Conservation (phyloP, 2,888 invertebrate species). For the Monopis laevigella region DNA sequence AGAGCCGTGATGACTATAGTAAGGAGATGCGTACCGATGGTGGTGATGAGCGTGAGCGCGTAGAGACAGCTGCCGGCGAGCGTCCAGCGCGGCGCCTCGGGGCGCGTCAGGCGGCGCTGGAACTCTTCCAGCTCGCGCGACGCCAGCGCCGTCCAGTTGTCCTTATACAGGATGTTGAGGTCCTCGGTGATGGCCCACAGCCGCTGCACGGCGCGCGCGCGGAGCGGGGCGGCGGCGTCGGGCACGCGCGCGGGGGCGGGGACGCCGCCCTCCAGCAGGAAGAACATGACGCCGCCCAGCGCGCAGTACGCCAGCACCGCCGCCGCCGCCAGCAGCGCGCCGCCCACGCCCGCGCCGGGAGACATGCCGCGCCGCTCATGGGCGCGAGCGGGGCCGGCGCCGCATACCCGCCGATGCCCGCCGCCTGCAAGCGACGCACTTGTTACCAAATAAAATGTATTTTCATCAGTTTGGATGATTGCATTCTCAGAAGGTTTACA, state of each 20-base stretch:
- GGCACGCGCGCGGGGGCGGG: conserved; percentile 70
- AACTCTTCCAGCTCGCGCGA: conserved; percentile 88
- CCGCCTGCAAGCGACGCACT: neutral
- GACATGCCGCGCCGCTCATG: neutral
- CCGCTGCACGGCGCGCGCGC: conserved; percentile 78
- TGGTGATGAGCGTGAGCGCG: conserved; percentile 92
- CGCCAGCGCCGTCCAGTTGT: conserved; percentile 90
- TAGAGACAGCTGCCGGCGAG: conserved; percentile 93
- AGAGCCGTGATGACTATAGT: too few relatives aligned
- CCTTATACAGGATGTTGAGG: conserved; percentile 87
- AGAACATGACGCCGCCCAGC: conserved; percentile 91
- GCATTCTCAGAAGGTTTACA: too few relatives aligned
- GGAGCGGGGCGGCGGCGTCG: conserved; percentile 63
- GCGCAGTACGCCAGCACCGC: conserved; percentile 88
- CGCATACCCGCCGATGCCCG: neutral
- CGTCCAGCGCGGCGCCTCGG: conserved; percentile 58
- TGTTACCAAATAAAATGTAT: neutral
- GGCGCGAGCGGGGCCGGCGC: too few relatives aligned
- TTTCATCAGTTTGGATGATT: too few relatives aligned
- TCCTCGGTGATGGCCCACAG: conserved; percentile 89
- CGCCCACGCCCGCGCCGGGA: neutral
- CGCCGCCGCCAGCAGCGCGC: neutral
- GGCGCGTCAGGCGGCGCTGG: conserved; percentile 69
- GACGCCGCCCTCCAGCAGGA: conserved; percentile 79
- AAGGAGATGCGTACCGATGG: conserved; percentile 78